phyloP scores from a whole-genome alignment of 2,797 vertebrate species.

The Telmatherina bonti region DNA sequence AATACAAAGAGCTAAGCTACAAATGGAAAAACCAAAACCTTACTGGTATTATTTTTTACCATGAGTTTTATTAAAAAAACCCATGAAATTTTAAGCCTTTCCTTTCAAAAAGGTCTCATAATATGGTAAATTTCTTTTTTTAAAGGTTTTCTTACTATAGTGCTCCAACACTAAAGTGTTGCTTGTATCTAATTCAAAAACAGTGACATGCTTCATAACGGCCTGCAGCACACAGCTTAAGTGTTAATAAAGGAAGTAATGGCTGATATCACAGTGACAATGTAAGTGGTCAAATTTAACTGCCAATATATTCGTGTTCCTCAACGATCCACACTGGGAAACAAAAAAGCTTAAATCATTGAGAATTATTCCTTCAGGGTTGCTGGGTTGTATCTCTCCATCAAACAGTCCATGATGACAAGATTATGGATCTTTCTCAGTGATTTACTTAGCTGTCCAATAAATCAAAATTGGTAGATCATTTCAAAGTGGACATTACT shows the following conservation, averaged over 20 bases:
- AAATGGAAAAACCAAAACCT: too few relatives aligned
- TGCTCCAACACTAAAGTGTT: background rate
- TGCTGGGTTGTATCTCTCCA: background rate
- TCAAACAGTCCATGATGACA: background rate
- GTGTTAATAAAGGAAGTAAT: background rate
- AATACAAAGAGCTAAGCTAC: too few relatives aligned
- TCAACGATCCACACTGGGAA: background rate
- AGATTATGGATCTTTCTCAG: background rate
- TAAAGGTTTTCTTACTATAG: too few relatives aligned
- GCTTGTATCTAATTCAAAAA: background rate
- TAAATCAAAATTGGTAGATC: background rate
- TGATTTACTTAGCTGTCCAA: background rate
- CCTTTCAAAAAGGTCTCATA: too few relatives aligned
- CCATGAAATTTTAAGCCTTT: too few relatives aligned
- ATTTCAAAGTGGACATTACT: background rate
- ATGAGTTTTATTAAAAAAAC: too few relatives aligned
- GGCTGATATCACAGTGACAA: background rate
- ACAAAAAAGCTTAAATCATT: constrained; percentile 7
- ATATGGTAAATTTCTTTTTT: too few relatives aligned
- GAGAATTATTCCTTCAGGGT: background rate
- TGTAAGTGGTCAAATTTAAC: background rate
- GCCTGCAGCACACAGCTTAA: background rate
- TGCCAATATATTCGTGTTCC: background rate
- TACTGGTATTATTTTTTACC: too few relatives aligned
- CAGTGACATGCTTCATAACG: background rate